Evolutionary conservation across 2,888 invertebrate genomes (phyloP).

Genomic region (Mesopsocus fuscifrons): DNA sequence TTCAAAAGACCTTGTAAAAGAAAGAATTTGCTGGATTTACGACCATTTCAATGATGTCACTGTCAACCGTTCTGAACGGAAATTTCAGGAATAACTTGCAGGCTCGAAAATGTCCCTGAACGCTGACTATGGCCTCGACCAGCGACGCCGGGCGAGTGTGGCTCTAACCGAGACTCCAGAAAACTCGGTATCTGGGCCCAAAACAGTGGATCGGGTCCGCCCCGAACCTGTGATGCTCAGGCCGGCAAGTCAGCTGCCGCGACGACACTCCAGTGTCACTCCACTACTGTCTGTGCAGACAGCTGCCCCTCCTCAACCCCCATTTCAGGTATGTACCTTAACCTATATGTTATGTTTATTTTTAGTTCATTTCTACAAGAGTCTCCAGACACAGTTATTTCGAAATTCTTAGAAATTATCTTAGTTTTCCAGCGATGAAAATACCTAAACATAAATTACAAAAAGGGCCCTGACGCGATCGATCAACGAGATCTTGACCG

Average conservation of each 20-base stretch:
- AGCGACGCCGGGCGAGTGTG: constrained; percentile 7
- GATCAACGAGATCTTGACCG: too few species aligned
- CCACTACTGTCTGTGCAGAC: neutral
- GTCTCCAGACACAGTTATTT: too few species aligned
- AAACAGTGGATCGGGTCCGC: neutral
- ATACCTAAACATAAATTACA: too few species aligned
- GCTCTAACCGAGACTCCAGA: neutral
- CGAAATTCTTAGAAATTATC: too few species aligned
- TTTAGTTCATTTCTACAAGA: too few species aligned
- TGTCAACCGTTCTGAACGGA: too few species aligned
- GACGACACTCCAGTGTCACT: constrained; percentile 12
- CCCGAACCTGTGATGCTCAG: constrained; percentile 1
- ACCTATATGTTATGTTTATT: too few species aligned
- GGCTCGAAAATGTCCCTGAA: constrained; percentile 6
- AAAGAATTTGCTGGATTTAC: neutral
- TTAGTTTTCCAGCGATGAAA: too few species aligned
- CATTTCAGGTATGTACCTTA: too few species aligned
- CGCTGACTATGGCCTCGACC: neutral
- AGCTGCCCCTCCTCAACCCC: neutral
- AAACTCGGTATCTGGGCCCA: neutral
- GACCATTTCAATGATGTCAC: too few species aligned
- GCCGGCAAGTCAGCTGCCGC: constrained; percentile 12
- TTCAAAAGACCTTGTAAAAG: neutral
- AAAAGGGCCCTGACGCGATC: too few species aligned
- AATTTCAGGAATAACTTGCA: too few species aligned